A percentile compares a stretch with the other conserved stretches of the same genome.
Conservation (phyloP, 2,113 vertebrate species). For the Podilymbus podiceps region DNA sequence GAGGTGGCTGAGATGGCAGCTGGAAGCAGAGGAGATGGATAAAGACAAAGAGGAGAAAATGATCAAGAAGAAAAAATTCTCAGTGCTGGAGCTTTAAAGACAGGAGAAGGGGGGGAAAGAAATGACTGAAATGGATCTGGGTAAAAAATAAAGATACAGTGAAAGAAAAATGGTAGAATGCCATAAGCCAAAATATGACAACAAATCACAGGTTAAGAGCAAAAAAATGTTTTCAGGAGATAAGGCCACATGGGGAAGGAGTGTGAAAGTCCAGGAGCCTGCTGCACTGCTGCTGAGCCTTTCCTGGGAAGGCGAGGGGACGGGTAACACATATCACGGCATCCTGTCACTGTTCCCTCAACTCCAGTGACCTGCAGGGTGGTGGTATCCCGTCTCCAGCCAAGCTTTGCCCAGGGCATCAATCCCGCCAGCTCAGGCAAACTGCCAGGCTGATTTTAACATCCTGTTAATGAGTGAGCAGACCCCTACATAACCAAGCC, state of each 20-base stretch:
- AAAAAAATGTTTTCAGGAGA: neutral
- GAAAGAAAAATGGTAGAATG: neutral
- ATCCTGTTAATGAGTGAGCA: neutral
- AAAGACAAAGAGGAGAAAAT: neutral
- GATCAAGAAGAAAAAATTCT: neutral
- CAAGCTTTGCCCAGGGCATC: neutral
- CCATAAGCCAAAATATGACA: neutral
- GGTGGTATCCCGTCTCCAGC: neutral
- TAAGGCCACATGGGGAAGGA: neutral
- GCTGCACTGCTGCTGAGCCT: neutral
- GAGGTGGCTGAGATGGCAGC: neutral
- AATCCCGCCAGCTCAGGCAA: neutral
- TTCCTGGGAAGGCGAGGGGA: neutral
- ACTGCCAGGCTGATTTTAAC: neutral
- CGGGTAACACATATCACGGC: rapidly evolving
- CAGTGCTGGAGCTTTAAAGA: neutral
- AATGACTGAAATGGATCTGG: neutral
- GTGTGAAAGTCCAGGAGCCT: too few species aligned
- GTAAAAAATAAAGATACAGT: neutral
- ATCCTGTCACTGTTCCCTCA: neutral
- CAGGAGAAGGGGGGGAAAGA: neutral
- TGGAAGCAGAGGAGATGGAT: neutral
- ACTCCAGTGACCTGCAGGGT: neutral
- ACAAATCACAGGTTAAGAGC: neutral
- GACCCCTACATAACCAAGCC: rapidly evolving